Evolutionary conservation across 2,113 vertebrate genomes (phyloP).

Genomic region (Synodontis membranacea): DNA sequence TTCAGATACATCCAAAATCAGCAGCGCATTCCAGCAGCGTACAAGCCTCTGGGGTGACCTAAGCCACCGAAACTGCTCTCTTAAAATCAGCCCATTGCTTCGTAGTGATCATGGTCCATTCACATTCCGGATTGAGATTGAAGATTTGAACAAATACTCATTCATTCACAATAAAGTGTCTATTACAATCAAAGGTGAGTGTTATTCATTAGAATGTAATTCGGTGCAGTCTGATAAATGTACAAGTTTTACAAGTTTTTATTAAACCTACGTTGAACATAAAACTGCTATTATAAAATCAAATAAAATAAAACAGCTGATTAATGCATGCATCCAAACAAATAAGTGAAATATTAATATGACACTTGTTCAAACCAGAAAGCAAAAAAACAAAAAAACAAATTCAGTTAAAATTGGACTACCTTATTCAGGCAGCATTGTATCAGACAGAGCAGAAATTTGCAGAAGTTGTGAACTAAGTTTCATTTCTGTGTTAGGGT

Average conservation of each 20-base stretch:
- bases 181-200: conserved; percentile 63
- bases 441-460: background rate
- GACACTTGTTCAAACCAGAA: no score
- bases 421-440: background rate
- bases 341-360: background rate
- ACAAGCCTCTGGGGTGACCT: conserved; percentile 61
- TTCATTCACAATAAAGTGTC: conserved; percentile 10
- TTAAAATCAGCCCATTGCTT: conserved; percentile 63
- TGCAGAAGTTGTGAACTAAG: background rate
- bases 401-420: background rate
- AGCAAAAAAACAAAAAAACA: no score
- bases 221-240: background rate
- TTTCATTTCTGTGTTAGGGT: background rate
- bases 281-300: background rate
- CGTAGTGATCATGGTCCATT: conserved; percentile 58
- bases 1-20: conserved; percentile 24
- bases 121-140: conserved; percentile 67
- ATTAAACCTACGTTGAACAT: background rate
- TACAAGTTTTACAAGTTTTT: conserved; percentile 12
- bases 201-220: background rate
- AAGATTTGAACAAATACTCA: conserved; percentile 40
- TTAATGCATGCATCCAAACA: background rate
- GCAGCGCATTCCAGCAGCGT: conserved; percentile 45
- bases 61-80: conserved; percentile 60
- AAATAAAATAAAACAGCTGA: background rate